phyloP scores from a whole-genome alignment of 2,113 vertebrate species.

The Microcebus jonahi region DNA sequence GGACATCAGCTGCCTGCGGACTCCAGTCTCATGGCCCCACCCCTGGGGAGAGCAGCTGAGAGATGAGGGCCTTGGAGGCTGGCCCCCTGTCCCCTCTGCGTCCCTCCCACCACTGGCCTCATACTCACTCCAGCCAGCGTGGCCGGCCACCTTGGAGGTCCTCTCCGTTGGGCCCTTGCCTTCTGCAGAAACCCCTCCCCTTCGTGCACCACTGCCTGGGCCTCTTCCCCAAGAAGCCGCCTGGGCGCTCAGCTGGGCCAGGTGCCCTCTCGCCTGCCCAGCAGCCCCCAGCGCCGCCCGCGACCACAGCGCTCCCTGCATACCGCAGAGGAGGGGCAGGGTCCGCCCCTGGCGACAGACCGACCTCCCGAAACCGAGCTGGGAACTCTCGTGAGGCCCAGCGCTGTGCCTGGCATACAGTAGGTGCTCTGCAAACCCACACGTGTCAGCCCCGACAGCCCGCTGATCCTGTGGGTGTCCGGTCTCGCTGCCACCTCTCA shows the following conservation, averaged over 20 bases:
- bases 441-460: not conserved
- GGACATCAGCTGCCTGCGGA: not conserved
- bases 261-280: rapidly evolving
- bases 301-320: not conserved
- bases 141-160: not conserved
- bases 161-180: not conserved
- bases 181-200: not conserved
- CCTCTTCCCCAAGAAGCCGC: not conserved
- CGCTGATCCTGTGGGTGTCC: not conserved
- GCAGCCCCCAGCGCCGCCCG: not conserved
- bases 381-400: not conserved
- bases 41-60: not conserved
- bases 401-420: not conserved
- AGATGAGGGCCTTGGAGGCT: not conserved
- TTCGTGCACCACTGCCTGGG: not conserved
- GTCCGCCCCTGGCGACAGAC: not conserved
- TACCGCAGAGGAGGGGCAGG: rapidly evolving
- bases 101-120: not conserved
- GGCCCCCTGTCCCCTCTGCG: not conserved
- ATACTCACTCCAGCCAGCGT: not conserved
- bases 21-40: rapidly evolving
- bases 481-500: not conserved
- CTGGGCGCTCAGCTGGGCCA: no score
- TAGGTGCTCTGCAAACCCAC: not conserved
- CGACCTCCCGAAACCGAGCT: not conserved